Evolutionary conservation across 2,888 invertebrate species (phyloP), one percentile per base, ranked within the genome.

Genomic region (Leucania comma): DNA sequence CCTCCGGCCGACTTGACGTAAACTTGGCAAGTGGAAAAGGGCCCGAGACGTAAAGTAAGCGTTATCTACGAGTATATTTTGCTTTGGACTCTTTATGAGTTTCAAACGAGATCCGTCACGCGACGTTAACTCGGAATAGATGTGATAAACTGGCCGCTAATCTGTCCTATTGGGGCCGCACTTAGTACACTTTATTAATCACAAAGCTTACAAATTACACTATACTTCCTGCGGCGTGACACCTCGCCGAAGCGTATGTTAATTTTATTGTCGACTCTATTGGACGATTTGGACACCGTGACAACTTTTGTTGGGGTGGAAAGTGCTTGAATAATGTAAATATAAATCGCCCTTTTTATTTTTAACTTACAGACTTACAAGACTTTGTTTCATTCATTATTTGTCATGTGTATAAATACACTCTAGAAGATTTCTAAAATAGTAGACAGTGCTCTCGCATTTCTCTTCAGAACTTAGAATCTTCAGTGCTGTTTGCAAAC

Each of bases 151-250:
- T 94, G 96, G 90, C 92, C 95, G 94, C 95, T 96, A 96, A 96
- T 96, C 96, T 95, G 94, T 95, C 93, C 95, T 93, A 95, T 95
- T 95, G 94, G 95, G 93, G 95, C 92, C 95, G 92, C 96, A 96
- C 94, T 96, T 96, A 95, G 95, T 94, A 93, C 94, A 94, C 91
- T 96, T 96, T 96, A 96, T 96, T 96, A 96, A 96, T 96, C 96
- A 95, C 95, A 95, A 96, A 94, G 94, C 93, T 94, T 94, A 95
- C 96, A 96, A 96, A 96, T 95, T 95, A 95, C 95, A 89, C 90
- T 92, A 92, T 92, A 93, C 95, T 95, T 96, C 96, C 96, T 94
- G 95, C 92, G 90, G 89, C 92, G 93, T 93, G 95, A 94, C 95
- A 93, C 92, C 91, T 91, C 88, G 90, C 92, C 93, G 92, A 90